A percentile compares a stretch with the other conserved stretches of the same genome.
phyloP scores from a whole-genome alignment of 2,113 vertebrate genomes.

The Hucho hucho region DNA sequence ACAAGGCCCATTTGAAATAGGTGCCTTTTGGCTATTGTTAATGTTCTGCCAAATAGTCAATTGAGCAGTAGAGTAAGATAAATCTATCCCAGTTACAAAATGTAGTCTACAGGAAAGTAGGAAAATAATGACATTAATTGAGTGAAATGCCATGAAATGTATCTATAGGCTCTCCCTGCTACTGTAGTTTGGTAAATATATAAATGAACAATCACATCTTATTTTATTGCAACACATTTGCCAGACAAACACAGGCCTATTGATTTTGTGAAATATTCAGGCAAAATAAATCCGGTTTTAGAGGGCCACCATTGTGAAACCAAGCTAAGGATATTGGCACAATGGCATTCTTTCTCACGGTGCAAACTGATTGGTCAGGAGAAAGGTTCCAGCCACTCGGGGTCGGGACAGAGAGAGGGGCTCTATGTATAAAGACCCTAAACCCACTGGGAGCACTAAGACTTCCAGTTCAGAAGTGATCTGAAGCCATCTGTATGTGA shows the following conservation, averaged over 20 bases:
- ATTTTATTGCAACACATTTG: conserved; percentile 45
- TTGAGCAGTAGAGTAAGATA: not conserved
- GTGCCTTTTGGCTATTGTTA: too few relatives aligned
- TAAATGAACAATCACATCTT: conserved; percentile 27
- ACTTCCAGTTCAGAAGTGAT: conserved; percentile 39
- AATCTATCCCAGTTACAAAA: not conserved
- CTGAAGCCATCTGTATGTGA: conserved; percentile 9
- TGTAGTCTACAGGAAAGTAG: too few relatives aligned
- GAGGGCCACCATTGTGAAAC: conserved; percentile 67
- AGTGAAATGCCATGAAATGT: not conserved
- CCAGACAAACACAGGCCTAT: conserved; percentile 6
- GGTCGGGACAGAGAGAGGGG: conserved; percentile 27
- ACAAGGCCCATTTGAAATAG: too few relatives aligned
- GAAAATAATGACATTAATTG: not conserved
- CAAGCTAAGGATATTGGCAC: conserved; percentile 63
- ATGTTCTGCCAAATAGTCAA: not conserved
- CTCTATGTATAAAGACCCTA: conserved; percentile 62
- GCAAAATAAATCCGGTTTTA: conserved; percentile 66
- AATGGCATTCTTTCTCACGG: conserved; percentile 78
- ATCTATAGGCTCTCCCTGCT: not conserved
- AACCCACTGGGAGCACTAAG: conserved; percentile 33
- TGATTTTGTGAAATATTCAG: conserved; percentile 44
- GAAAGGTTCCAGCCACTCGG: conserved; percentile 41
- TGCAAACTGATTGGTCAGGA: conserved; percentile 59
- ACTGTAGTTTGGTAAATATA: not conserved